Conservation (phyloP, 2,797 vertebrate species). For the Protosalanx chinensis region DNA sequence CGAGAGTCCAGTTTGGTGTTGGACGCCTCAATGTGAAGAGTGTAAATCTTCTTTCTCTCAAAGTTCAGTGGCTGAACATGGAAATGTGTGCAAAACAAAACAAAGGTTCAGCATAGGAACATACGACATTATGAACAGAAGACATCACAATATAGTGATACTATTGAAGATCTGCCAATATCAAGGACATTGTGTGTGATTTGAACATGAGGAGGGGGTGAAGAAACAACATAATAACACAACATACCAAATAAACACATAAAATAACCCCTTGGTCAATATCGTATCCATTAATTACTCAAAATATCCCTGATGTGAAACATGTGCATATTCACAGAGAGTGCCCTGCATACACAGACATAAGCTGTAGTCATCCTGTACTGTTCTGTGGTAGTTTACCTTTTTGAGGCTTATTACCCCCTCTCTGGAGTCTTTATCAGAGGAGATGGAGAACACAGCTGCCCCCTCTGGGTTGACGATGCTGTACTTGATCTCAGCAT, state of each 20-base stretch:
- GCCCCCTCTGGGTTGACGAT: constrained; percentile 90
- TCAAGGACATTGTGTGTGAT: background rate
- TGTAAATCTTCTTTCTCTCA: constrained; percentile 95
- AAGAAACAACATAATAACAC: no score
- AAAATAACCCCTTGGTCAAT: background rate
- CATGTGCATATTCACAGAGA: background rate
- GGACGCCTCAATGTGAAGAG: constrained; percentile 89
- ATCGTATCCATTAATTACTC: background rate
- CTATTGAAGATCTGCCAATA: background rate
- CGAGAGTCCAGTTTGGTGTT: constrained; percentile 93
- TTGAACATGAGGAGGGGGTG: no score
- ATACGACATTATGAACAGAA: background rate
- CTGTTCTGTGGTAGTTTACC: constrained; percentile 67
- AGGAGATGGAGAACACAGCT: constrained; percentile 87
- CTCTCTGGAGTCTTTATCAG: constrained; percentile 91
- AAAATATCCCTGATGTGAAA: background rate
- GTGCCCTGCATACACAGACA: background rate
- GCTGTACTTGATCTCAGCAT: constrained; percentile 95
- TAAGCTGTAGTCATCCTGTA: no score
- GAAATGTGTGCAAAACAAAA: constrained; percentile 1
- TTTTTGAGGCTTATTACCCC: constrained; percentile 91
- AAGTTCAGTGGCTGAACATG: constrained; percentile 87
- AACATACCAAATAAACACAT: background rate
- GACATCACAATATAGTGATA: no score
- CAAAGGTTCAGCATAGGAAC: constrained; percentile 11